Percentiles rank a stretch among this genome's conserved stretches.
Evolutionary conservation across 2,113 vertebrate species (phyloP).

Genomic region (Semnornis frantzii): DNA sequence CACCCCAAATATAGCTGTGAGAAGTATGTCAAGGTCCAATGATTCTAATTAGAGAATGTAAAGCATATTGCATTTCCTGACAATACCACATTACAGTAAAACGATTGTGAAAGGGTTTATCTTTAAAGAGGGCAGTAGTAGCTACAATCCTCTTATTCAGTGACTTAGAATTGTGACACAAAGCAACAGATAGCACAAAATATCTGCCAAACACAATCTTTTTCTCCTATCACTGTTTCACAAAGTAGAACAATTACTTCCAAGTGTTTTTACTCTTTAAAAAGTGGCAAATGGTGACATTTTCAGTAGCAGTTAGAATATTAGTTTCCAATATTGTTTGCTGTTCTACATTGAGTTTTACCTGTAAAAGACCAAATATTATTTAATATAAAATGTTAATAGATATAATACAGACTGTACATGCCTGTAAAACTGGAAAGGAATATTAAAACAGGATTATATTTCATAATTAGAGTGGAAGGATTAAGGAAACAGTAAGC

Average conservation of each 20-base stretch:
- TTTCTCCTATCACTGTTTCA: neutral
- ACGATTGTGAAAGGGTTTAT: conserved; percentile 57
- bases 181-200: conserved; percentile 40
- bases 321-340: neutral
- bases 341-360: neutral
- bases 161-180: conserved; percentile 51
- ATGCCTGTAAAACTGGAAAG: neutral
- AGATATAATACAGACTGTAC: neutral
- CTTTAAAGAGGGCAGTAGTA: conserved; percentile 60
- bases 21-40: conserved; percentile 73
- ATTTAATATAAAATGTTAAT: neutral
- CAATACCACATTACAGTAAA: conserved; percentile 67
- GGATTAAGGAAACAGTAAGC: neutral
- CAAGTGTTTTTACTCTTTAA: neutral
- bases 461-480: neutral
- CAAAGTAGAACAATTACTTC: conserved; percentile 1
- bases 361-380: neutral
- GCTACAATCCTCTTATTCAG: conserved; percentile 58
- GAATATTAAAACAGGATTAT: conserved; percentile 8
- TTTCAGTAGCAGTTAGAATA: neutral
- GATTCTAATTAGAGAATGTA: conserved; percentile 79
- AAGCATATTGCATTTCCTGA: conserved; percentile 70
- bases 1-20: conserved; percentile 63
- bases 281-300: neutral
- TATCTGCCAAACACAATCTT: conserved; percentile 33